Conservation (phyloP, 2,797 vertebrate genomes). For the Bradypodion ventrale region DNA sequence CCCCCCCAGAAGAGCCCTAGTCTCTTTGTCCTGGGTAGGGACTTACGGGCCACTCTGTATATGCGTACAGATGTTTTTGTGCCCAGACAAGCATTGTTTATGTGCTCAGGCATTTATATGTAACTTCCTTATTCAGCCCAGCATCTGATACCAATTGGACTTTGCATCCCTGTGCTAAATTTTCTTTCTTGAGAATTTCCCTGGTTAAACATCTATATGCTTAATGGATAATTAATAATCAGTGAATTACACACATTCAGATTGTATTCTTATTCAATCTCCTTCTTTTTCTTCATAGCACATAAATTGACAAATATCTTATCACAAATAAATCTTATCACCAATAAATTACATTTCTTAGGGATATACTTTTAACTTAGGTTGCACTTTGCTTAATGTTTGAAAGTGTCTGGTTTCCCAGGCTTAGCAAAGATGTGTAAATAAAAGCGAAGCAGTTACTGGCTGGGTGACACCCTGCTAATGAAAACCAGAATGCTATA, state of each 20-base stretch:
- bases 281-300: not conserved
- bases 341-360: not conserved
- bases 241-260: constrained; percentile 8
- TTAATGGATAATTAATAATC: constrained; percentile 9
- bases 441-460: constrained; percentile 55
- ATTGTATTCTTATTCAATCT: not conserved
- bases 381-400: constrained; percentile 50
- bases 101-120: not conserved
- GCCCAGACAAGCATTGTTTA: not conserved
- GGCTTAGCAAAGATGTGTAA: constrained; percentile 60
- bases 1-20: too few relatives aligned
- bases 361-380: constrained; percentile 29
- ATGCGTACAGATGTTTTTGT: not conserved
- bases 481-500: constrained; percentile 46
- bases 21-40: too few relatives aligned
- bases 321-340: not conserved
- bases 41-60: too few relatives aligned
- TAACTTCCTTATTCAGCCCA: too few relatives aligned
- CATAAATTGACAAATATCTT: too few relatives aligned
- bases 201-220: not conserved
- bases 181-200: not conserved
- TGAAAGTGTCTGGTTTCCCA: constrained; percentile 60
- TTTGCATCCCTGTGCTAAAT: not conserved
- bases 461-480: not conserved
- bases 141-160: too few relatives aligned